Percentiles rank a stretch among this genome's conserved stretches.
Conservation (phyloP, 1,140 invertebrate genomes). For the Nymphalis io region DNA sequence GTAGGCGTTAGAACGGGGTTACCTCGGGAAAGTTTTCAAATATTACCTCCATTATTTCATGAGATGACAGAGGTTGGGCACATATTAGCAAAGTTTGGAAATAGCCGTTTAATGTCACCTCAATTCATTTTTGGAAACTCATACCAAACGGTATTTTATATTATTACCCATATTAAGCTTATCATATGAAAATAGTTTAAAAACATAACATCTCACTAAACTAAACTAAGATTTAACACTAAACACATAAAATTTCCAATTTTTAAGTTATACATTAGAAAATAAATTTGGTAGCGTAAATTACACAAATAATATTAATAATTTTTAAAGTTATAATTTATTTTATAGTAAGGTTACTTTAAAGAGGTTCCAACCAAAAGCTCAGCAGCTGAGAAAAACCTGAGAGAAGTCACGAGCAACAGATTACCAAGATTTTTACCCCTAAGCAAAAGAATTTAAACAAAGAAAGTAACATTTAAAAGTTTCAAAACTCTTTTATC, state of each 20-base stretch:
- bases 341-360: too few species aligned
- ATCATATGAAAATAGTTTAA: background rate
- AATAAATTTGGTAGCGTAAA: too few species aligned
- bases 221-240: too few species aligned
- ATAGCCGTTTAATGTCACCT: constrained; percentile 60
- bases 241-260: too few species aligned
- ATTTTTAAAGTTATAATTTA: too few species aligned
- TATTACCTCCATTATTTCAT: constrained; percentile 78
- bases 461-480: background rate
- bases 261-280: too few species aligned
- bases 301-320: too few species aligned
- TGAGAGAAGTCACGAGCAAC: background rate
- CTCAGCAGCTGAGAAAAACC: background rate
- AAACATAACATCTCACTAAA: background rate
- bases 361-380: too few species aligned
- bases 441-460: constrained; percentile 2
- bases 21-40: constrained; percentile 73
- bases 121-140: constrained; percentile 60
- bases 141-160: constrained; percentile 28
- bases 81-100: constrained; percentile 76
- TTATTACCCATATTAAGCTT: background rate
- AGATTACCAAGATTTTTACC: constrained; percentile 1
- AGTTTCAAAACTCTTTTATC: constrained; percentile 7
- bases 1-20: constrained; percentile 60
- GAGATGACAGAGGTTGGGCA: constrained; percentile 77